Base-by-base conservation (phyloP, 2,888 invertebrate species). In the Troilus luridus region DNA sequence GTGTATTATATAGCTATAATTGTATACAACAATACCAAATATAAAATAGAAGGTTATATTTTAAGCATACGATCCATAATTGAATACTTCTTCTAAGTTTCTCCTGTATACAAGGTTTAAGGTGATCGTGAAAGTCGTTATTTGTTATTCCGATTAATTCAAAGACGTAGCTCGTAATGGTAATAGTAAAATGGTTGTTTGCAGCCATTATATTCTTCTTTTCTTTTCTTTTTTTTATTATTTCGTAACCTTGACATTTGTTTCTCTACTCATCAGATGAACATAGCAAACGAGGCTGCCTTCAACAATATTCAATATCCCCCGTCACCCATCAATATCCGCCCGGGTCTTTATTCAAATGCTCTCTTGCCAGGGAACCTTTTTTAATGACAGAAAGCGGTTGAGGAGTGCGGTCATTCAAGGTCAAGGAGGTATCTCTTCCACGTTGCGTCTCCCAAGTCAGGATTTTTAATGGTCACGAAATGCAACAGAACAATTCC, bases 231-330 rank as follows among this genome's bases (percentile, higher is more conserved):
- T 7, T 24, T 67, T 41, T 41, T 41, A 41, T 41, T 77, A 41
- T 77, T 77, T 77, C 41, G 7, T 56, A 56, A 56, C 85, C 85
- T 85, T 85, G 85, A 85, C 85, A 85, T 85, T 85, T 85, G 56
- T 56, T n/a, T 0, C 85, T 9, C 85, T 85, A n/a, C 85, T 85
- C 85, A 85, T 85, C 85, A n/a, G 41, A 58, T 56, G 14, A 85
- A 17, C 85, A 85, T 58, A 6, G 56, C 85, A n/a, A 85, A 85
- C 85, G n/a, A 56, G 56, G 85, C 56, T 85, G 85, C 85, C 41
- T 58, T 58, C 41, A 77, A 77, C 72, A 77, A 77, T 77, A 77
- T 77, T 77, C 72, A 77, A 77, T 77, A 41, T 41, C 41, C 24
- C 67, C 41, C 72, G 72, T 41, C 72, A 77, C 72, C 41, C 72